A percentile compares a stretch with the other conserved stretches of the same genome.
These are phyloP conservation scores for Lampropteryx suffumata DNA, from an alignment of 2,888 invertebrate species.

Conservation along the genomic window DNA sequence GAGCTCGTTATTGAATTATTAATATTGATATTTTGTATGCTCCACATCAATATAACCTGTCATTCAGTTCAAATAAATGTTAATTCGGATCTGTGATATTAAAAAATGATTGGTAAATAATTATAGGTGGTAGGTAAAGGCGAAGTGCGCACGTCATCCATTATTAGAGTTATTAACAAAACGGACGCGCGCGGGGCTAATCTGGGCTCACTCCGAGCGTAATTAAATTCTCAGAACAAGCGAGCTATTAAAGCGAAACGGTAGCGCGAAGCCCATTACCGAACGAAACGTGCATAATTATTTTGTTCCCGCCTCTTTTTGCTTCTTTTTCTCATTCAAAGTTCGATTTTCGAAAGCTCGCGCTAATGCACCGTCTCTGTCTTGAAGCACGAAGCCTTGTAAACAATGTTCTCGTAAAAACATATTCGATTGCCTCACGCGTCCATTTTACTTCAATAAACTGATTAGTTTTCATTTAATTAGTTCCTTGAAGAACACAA, in stretches of 20 bases:
- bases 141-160: slow-evolving; percentile 65
- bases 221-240: slow-evolving; percentile 82
- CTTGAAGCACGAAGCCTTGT: slow-evolving; percentile 72
- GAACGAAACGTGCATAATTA: slow-evolving; percentile 82
- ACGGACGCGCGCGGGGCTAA: slow-evolving; percentile 74
- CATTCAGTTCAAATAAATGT: slow-evolving; percentile 28
- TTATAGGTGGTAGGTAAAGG: slow-evolving; percentile 28
- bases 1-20: slow-evolving; percentile 77
- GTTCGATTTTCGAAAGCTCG: slow-evolving; percentile 74
- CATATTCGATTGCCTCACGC: slow-evolving; percentile 69
- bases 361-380: slow-evolving; percentile 75
- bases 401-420: slow-evolving; percentile 81
- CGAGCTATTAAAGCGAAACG: slow-evolving; percentile 80
- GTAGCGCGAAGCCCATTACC: slow-evolving; percentile 80
- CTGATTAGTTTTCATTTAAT: slow-evolving; percentile 59
- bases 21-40: slow-evolving; percentile 61
- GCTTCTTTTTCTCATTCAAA: slow-evolving; percentile 63
- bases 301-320: slow-evolving; percentile 77
- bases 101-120: slow-evolving; percentile 46
- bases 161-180: slow-evolving; percentile 80
- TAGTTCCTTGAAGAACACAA: slow-evolving; percentile 33
- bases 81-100: slow-evolving; percentile 38
- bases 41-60: slow-evolving; percentile 46
- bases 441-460: slow-evolving; percentile 58
- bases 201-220: slow-evolving; percentile 71